Conservation (phyloP, 2,113 vertebrate genomes). For the Neotragus pygmaeus region DNA sequence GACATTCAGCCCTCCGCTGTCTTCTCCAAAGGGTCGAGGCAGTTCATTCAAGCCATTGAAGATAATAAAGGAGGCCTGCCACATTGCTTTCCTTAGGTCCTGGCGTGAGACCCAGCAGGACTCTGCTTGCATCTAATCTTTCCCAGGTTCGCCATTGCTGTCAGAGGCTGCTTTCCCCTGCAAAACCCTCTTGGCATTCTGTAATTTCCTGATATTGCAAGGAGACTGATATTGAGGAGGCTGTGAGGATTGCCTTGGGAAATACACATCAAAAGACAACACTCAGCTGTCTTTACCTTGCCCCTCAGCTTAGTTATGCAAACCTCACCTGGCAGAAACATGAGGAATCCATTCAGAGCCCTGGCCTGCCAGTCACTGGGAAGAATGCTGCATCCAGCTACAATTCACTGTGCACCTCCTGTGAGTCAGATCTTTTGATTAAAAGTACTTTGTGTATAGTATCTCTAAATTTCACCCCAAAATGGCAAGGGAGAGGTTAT, state of each 20-base stretch:
- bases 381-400: not conserved
- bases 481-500: not conserved
- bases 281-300: not conserved
- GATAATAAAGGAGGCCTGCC: not conserved
- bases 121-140: not conserved
- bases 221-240: not conserved
- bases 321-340: not conserved
- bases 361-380: not conserved
- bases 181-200: not conserved
- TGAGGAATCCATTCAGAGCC: not conserved
- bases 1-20: not conserved
- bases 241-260: not conserved
- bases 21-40: not conserved
- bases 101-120: not conserved
- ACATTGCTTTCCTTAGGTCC: not conserved
- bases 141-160: not conserved
- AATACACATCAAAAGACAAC: not conserved
- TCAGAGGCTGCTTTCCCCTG: not conserved
- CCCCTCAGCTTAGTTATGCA: not conserved
- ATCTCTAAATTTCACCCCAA: not conserved
- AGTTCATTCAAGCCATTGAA: not conserved
- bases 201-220: not conserved
- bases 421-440: not conserved
- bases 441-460: not conserved
- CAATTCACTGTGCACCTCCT: not conserved